These are phyloP conservation scores for Gymnoscelis rufifasciata DNA, from an alignment of 2,888 invertebrate species.

Conservation along the genomic window DNA sequence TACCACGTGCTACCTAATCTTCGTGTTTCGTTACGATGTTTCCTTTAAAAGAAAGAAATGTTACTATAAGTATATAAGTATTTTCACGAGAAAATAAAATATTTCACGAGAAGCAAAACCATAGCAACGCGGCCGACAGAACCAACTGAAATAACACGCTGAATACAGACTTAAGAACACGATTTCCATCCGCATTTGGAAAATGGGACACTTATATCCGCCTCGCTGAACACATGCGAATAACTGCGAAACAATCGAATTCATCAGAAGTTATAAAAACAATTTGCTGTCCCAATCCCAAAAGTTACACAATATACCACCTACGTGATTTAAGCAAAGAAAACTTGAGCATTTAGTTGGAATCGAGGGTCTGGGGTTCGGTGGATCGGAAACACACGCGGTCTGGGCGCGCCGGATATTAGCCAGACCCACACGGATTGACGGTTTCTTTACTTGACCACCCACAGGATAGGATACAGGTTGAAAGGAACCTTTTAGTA, in stretches of 20 bases:
- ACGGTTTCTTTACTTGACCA: slow-evolving; percentile 39
- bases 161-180: background rate
- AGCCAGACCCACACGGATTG: slow-evolving; percentile 36
- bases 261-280: slow-evolving; percentile 4
- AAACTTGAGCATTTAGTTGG: slow-evolving; percentile 33
- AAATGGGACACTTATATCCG: slow-evolving; percentile 1
- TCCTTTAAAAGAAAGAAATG: background rate
- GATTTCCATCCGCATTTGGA: background rate
- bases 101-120: background rate
- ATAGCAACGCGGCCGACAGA: background rate
- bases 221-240: background rate
- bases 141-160: background rate
- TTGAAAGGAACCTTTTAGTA: slow-evolving; percentile 22
- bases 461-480: slow-evolving; percentile 25
- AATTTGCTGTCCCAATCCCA: slow-evolving; percentile 8
- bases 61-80: no score
- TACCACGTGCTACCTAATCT: no score
- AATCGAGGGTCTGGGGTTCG: slow-evolving; percentile 41
- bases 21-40: no score
- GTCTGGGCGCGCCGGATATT: slow-evolving; percentile 55
- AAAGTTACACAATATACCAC: slow-evolving; percentile 10
- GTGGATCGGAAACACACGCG: slow-evolving; percentile 51
- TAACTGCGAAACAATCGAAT: slow-evolving; percentile 4
- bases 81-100: slow-evolving; percentile 8
- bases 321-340: slow-evolving; percentile 18